phyloP scores from a whole-genome alignment of 2,113 vertebrate genomes.

The Alosa alosa region DNA sequence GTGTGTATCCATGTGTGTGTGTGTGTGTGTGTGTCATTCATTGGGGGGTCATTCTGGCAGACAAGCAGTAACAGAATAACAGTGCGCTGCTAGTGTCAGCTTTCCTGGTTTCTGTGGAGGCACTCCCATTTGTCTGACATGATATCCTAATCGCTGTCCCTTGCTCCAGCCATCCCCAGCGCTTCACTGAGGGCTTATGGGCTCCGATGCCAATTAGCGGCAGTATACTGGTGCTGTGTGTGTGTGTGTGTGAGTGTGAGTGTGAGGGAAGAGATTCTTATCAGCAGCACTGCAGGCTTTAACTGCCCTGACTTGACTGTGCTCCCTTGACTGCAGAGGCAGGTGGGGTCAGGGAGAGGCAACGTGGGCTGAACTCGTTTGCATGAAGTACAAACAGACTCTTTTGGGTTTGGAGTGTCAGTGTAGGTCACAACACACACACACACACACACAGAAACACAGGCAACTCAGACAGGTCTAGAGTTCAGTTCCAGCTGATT shows the following conservation, averaged over 20 bases:
- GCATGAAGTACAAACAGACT: neutral
- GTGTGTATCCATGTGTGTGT: neutral
- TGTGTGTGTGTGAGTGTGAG: no score
- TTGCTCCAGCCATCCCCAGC: neutral
- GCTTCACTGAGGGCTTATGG: neutral
- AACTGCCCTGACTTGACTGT: neutral
- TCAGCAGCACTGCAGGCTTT: neutral
- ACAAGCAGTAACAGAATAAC: slow-evolving; percentile 31
- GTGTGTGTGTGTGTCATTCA: no score
- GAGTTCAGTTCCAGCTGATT: slow-evolving; percentile 99
- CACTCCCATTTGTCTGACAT: neutral
- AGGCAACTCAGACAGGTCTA: slow-evolving; percentile 61
- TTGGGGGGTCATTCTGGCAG: slow-evolving; percentile 9
- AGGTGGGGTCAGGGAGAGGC: neutral
- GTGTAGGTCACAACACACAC: slow-evolving; percentile 26
- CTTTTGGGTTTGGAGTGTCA: neutral
- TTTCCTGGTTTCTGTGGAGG: neutral
- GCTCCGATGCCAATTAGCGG: neutral
- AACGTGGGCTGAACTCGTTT: neutral
- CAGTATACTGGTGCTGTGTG: neutral
- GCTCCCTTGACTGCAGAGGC: neutral
- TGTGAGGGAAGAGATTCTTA: neutral
- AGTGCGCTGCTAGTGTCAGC: neutral
- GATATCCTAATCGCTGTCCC: neutral
- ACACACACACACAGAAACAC: slow-evolving; percentile 27